These are phyloP conservation scores for Poecilobothrus nobilitatus DNA, from an alignment of 2,888 invertebrate genomes.

Conservation along the genomic window DNA sequence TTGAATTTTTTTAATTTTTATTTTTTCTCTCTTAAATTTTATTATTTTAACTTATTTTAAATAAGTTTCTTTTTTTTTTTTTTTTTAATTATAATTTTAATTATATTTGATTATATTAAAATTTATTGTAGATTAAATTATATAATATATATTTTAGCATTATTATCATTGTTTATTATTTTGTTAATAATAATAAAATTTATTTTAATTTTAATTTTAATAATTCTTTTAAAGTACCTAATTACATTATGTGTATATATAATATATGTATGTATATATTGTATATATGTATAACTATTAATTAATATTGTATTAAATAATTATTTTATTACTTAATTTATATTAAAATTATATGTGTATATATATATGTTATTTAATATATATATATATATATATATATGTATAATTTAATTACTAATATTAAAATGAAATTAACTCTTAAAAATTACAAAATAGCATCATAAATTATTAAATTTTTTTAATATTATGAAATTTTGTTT, in stretches of 20 bases:
- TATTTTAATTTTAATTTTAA: too few relatives aligned
- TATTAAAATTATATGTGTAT: too few relatives aligned
- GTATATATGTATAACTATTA: not conserved
- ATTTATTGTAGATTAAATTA: not conserved
- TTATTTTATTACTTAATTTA: not conserved
- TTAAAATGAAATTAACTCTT: not conserved
- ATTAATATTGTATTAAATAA: not conserved
- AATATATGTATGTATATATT: too few relatives aligned
- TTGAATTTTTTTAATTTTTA: too few relatives aligned
- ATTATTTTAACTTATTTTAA: not conserved
- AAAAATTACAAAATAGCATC: not conserved
- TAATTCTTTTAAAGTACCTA: too few relatives aligned
- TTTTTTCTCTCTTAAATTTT: not conserved
- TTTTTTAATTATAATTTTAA: not conserved
- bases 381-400: not conserved
- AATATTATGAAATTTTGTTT: not conserved
- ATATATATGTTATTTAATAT: not conserved
- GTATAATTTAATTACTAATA: not conserved
- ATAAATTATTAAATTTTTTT: not conserved
- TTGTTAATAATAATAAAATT: too few relatives aligned
- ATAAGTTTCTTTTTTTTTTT: not conserved
- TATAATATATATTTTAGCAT: not conserved
- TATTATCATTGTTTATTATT: too few relatives aligned
- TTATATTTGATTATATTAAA: constrained; percentile 1
- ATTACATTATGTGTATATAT: not conserved